A percentile compares a stretch with the other conserved stretches of the same genome.
phyloP scores from a whole-genome alignment of 2,797 vertebrate species.

The Botia almorhae region DNA sequence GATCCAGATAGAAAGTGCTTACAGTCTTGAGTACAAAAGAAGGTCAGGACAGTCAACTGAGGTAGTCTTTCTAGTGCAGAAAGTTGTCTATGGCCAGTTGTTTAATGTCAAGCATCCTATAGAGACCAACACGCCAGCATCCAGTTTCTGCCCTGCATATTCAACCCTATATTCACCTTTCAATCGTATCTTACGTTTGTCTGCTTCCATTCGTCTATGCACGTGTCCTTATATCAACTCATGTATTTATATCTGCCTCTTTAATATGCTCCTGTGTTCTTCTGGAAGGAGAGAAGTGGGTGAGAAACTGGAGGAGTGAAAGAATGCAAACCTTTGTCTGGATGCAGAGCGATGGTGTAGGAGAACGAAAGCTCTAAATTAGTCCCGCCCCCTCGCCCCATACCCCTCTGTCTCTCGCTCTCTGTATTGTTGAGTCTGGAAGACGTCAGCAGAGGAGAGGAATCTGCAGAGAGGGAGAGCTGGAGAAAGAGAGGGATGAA shows the following conservation, averaged over 20 bases:
- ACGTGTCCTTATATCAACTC: conserved; percentile 69
- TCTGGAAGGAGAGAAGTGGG: conserved; percentile 72
- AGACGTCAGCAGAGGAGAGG: conserved; percentile 77
- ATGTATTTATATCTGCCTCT: conserved; percentile 73
- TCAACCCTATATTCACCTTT: neutral
- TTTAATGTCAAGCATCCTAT: neutral
- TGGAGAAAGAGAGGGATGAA: conserved; percentile 54
- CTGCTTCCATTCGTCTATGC: conserved; percentile 28
- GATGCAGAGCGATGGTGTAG: conserved; percentile 31
- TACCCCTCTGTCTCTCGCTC: conserved; percentile 63
- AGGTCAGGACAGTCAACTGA: too few species aligned
- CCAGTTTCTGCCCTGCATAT: neutral
- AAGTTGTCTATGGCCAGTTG: too few species aligned
- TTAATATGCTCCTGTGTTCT: conserved; percentile 60
- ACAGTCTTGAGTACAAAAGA: neutral
- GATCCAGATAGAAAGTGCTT: neutral
- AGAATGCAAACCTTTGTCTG: conserved; percentile 75
- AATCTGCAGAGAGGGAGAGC: conserved; percentile 75
- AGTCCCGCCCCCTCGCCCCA: conserved; percentile 58
- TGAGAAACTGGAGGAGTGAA: conserved; percentile 42
- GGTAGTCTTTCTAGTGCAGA: neutral
- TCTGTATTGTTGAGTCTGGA: conserved; percentile 75
- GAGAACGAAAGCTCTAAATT: conserved; percentile 43
- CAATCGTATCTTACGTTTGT: conserved; percentile 6
- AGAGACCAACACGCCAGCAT: neutral